phyloP scores from a whole-genome alignment of 2,888 invertebrate genomes.

The Bugulina stolonifera region DNA sequence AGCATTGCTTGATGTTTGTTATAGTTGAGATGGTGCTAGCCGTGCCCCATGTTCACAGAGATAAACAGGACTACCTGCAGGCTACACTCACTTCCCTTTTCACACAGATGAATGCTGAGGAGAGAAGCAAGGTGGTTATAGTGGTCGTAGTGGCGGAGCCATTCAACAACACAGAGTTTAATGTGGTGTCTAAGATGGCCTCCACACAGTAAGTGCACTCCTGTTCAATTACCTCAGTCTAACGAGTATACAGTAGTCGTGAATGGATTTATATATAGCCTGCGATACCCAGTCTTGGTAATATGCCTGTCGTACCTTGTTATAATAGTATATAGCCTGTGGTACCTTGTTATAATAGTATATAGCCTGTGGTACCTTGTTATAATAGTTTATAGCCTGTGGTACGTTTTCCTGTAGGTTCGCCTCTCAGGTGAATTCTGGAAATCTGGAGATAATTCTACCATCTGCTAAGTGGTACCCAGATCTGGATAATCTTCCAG shows the following conservation, averaged over 20 bases:
- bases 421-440: slow-evolving; percentile 66
- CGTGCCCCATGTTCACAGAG: slow-evolving; percentile 78
- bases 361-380: too few species aligned
- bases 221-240: too few species aligned
- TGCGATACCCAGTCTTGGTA: too few species aligned
- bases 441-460: slow-evolving; percentile 81
- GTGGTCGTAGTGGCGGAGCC: slow-evolving; percentile 78
- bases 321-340: too few species aligned
- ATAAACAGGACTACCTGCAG: slow-evolving; percentile 78
- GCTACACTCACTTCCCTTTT: slow-evolving; percentile 78
- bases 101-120: slow-evolving; percentile 67
- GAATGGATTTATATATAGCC: too few species aligned
- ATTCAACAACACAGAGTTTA: slow-evolving; percentile 24
- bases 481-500: slow-evolving; percentile 68
- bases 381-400: too few species aligned
- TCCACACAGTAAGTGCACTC: slow-evolving; percentile 11
- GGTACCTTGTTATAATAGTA: too few species aligned
- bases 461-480: slow-evolving; percentile 83
- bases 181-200: background rate
- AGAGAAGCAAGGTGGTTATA: slow-evolving; percentile 72
- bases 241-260: too few species aligned
- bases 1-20: too few species aligned
- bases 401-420: too few species aligned
- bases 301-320: too few species aligned
- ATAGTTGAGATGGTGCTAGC: slow-evolving; percentile 76